A percentile compares a stretch with the other conserved stretches of the same genome.
These are phyloP conservation scores for Penelope pileata DNA, from an alignment of 2,113 vertebrate genomes.

Conservation along the genomic window DNA sequence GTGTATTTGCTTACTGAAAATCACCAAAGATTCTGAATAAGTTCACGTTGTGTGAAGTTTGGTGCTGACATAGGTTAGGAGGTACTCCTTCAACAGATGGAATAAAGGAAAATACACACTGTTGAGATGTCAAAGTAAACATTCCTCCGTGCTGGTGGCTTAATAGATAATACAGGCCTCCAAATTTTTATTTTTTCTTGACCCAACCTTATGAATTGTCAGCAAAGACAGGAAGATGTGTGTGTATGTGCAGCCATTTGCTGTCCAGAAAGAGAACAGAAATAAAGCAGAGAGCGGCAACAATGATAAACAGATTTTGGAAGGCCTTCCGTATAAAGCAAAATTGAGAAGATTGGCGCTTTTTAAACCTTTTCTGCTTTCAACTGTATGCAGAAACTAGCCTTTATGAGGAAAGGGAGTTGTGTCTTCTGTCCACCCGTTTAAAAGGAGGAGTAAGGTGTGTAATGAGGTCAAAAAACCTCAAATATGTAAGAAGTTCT, in stretches of 20 bases:
- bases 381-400: background rate
- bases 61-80: background rate
- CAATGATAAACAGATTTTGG: background rate
- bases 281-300: background rate
- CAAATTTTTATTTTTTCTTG: background rate
- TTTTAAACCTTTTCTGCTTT: background rate
- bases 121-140: background rate
- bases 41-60: background rate
- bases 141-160: background rate
- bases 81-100: background rate
- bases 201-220: background rate
- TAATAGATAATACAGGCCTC: background rate
- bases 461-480: background rate
- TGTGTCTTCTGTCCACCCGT: background rate
- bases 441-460: background rate
- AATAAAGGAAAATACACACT: background rate
- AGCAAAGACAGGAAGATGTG: background rate
- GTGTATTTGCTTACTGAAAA: background rate
- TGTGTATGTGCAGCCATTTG: background rate
- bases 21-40: background rate
- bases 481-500: background rate
- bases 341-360: background rate
- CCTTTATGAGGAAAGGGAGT: background rate
- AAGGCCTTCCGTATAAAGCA: conserved; percentile 32
- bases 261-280: background rate